Percentiles rank a stretch among this genome's conserved stretches.
Evolutionary conservation across 2,888 invertebrate species (phyloP).

Genomic region (Helicoverpa assulta): DNA sequence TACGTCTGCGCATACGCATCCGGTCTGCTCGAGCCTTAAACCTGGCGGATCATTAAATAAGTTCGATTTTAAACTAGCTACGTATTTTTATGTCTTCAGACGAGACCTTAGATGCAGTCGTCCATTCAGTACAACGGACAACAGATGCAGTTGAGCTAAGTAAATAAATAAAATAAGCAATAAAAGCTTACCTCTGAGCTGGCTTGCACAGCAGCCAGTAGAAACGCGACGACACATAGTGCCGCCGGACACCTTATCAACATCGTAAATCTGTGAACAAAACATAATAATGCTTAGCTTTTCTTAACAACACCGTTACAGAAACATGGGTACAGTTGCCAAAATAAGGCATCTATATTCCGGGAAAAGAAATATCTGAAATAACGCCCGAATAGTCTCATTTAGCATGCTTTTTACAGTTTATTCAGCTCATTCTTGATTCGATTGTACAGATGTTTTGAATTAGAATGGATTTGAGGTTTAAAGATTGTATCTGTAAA

Average conservation of each 20-base stretch:
- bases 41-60: neutral
- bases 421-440: too few relatives aligned
- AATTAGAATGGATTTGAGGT: too few relatives aligned
- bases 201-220: slow-evolving; percentile 90
- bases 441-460: too few relatives aligned
- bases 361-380: neutral
- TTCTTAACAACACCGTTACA: slow-evolving; percentile 33
- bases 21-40: too few relatives aligned
- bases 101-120: neutral
- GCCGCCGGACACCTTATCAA: slow-evolving; percentile 93
- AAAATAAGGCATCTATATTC: neutral
- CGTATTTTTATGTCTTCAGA: neutral
- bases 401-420: too few relatives aligned
- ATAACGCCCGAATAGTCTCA: too few relatives aligned
- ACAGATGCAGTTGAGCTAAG: slow-evolving; percentile 11
- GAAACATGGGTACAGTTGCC: slow-evolving; percentile 21
- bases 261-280: slow-evolving; percentile 92
- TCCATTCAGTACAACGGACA: neutral
- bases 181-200: slow-evolving; percentile 90
- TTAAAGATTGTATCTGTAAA: too few relatives aligned
- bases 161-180: slow-evolving; percentile 31
- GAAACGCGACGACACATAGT: slow-evolving; percentile 92
- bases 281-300: slow-evolving; percentile 75
- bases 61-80: neutral
- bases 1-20: too few relatives aligned